These are phyloP conservation scores for Xanthorhoe designata DNA, from an alignment of 2,888 invertebrate species.

Conservation along the genomic window DNA sequence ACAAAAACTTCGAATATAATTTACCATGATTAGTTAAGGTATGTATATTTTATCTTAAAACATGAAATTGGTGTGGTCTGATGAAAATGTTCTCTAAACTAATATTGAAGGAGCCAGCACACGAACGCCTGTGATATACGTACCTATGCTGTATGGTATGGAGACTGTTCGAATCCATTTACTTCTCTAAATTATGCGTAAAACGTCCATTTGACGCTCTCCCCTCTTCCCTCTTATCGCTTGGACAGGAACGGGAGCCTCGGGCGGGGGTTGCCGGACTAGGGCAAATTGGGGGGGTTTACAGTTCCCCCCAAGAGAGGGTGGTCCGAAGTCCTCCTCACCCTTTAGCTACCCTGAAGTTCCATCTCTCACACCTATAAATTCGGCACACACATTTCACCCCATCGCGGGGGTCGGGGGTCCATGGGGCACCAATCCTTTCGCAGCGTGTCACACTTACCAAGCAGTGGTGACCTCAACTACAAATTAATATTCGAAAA, in stretches of 20 bases:
- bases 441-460: slow-evolving; percentile 83
- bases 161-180: slow-evolving; percentile 85
- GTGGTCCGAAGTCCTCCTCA: slow-evolving; percentile 84
- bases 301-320: slow-evolving; percentile 75
- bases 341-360: slow-evolving; percentile 85
- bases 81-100: slow-evolving; percentile 25
- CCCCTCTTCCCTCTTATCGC: slow-evolving; percentile 85
- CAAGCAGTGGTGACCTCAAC: slow-evolving; percentile 80
- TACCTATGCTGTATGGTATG: slow-evolving; percentile 74
- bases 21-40: too few species aligned
- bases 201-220: slow-evolving; percentile 86
- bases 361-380: slow-evolving; percentile 86
- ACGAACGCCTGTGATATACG: slow-evolving; percentile 67
- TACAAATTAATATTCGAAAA: slow-evolving; percentile 85
- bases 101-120: slow-evolving; percentile 48
- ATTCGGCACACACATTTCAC: slow-evolving; percentile 85
- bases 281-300: slow-evolving; percentile 82
- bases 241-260: slow-evolving; percentile 83
- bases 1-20: neutral
- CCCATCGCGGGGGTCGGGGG: slow-evolving; percentile 72
- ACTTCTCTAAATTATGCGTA: slow-evolving; percentile 87
- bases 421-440: slow-evolving; percentile 82
- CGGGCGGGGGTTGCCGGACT: slow-evolving; percentile 84
- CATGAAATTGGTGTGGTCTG: slow-evolving; percentile 14
- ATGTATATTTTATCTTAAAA: neutral